A percentile compares a stretch with the other conserved stretches of the same genome.
phyloP scores from a whole-genome alignment of 1,140 invertebrate genomes.

The Panonychus citri region DNA sequence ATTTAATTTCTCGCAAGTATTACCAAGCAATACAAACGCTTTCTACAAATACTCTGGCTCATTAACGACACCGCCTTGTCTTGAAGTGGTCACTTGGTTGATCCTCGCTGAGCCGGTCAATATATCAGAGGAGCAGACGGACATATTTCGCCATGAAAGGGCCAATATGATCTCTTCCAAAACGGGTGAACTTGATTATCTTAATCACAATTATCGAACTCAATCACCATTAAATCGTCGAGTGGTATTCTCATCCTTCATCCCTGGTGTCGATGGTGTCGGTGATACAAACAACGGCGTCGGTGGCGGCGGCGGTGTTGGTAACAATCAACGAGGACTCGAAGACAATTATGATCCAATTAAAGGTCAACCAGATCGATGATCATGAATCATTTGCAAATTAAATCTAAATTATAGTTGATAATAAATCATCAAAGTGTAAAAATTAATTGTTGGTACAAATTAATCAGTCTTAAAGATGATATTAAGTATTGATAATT shows the following conservation, averaged over 20 bases:
- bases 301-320: too few species aligned
- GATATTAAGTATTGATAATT: too few species aligned
- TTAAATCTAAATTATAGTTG: too few species aligned
- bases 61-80: constrained; percentile 45
- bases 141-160: not conserved
- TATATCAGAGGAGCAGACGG: not conserved
- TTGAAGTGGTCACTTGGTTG: constrained; percentile 46
- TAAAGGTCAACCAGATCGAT: too few species aligned
- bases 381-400: too few species aligned
- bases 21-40: constrained; percentile 12
- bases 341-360: too few species aligned
- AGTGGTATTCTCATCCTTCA: not conserved
- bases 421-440: too few species aligned
- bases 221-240: not conserved
- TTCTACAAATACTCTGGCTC: constrained; percentile 48
- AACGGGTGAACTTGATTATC: not conserved
- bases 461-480: too few species aligned
- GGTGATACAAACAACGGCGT: too few species aligned
- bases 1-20: not conserved
- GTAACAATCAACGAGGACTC: too few species aligned
- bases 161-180: not conserved
- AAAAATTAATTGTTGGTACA: too few species aligned
- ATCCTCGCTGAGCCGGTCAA: constrained; percentile 24
- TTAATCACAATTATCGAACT: not conserved
- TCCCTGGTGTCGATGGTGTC: too few species aligned